Percentiles rank a stretch among this genome's conserved stretches.
Conservation (phyloP, 2,113 vertebrate species). For the Alouatta palliata region DNA sequence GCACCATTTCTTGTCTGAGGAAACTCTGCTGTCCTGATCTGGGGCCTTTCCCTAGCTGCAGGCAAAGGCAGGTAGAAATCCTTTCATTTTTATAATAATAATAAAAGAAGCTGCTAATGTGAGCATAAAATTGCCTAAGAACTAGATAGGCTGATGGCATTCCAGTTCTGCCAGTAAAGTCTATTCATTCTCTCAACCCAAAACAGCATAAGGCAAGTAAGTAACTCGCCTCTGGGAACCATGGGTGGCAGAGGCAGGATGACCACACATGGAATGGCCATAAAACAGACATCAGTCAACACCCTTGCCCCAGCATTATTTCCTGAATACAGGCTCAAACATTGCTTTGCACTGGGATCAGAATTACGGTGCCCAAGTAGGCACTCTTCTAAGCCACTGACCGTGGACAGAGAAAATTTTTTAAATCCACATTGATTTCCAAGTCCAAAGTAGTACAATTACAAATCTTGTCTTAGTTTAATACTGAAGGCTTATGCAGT, state of each 20-base stretch:
- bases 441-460: background rate
- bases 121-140: background rate
- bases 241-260: background rate
- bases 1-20: background rate
- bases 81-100: slow-evolving; percentile 26
- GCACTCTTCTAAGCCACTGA: background rate
- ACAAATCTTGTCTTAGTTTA: background rate
- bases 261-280: rapidly evolving
- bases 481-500: background rate
- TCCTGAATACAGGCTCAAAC: background rate
- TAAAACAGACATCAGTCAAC: background rate
- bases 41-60: background rate
- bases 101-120: background rate
- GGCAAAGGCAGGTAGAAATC: background rate
- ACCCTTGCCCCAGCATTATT: background rate
- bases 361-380: background rate
- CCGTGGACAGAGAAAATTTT: background rate
- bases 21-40: background rate
- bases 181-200: background rate
- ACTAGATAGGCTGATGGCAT: background rate
- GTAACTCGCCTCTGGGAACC: background rate
- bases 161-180: background rate
- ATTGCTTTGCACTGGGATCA: background rate
- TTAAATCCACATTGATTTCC: background rate
- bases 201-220: background rate